Base-by-base conservation (phyloP, 2,888 invertebrate species). In the Oligia latruncula region DNA sequence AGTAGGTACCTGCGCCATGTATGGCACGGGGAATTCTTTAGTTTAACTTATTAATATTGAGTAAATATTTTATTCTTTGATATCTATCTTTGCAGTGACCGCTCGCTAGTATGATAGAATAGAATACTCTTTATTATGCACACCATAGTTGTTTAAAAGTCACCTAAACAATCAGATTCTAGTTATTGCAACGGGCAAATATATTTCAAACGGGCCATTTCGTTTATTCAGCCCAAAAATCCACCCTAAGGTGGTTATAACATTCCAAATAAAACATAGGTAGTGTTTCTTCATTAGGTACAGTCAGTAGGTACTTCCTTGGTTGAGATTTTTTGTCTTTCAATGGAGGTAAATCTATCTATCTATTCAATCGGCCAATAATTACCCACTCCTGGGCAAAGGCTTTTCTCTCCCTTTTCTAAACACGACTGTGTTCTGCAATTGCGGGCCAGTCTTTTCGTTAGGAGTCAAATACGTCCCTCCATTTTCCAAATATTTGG, bases 21-120 rank as follows among this genome's bases (percentile, higher is more conserved):
- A 52, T 4, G 68, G 67, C 40, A 60, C 77, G 82, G 77, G 82
- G 77, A 85, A 71, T 78, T 81, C 43, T 43, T 71, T 67, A 66
- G 40, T 60, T 52, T 15, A 35, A 67, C 52, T 55, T 58, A 49
- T 67, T 81, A 23, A 46, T 60, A 75, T 35, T 29, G 23, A 29
- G n/a, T 58, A 65, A 82, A 82, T 70, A 70, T 58, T 64, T 13
- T 23, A 67, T 60, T 52, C 20, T 81, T 35, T 67, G 13, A 74
- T 80, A 81, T 81, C 74, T 43, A 17, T 23, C 58, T 81, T 65
- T 23, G 17, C 4, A 49, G 0, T 80, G 67, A 80, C 76, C 3
- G 76, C 46, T 46, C 67, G 82, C 40, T 40, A 13, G 17, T 29
- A 29, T 17, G 8, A 64, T 29, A 29, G 29, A 29, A 29, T 29